Evolutionary conservation across 2,113 vertebrate genomes (phyloP).

Genomic region (Anser cygnoides): DNA sequence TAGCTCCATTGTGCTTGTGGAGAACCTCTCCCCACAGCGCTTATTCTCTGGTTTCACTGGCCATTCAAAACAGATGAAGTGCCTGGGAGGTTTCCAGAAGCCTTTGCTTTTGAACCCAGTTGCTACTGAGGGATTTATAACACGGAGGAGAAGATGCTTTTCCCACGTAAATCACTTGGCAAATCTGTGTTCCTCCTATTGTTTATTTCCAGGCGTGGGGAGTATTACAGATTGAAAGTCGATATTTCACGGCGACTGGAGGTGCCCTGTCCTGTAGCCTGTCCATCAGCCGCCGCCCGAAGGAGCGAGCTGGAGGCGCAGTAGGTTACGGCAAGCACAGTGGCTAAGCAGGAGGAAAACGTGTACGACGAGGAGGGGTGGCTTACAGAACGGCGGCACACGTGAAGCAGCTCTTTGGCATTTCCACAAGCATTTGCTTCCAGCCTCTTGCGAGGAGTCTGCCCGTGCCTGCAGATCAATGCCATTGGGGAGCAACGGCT

Average conservation of each 20-base stretch:
- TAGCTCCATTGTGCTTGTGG: background rate
- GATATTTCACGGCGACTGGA: background rate
- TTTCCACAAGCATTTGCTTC: background rate
- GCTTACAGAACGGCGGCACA: accelerated
- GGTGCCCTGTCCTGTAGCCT: background rate
- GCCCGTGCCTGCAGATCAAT: background rate
- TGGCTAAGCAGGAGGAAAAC: background rate
- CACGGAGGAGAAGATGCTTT: background rate
- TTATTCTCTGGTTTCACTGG: background rate
- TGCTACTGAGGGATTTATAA: background rate
- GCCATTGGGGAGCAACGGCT: background rate
- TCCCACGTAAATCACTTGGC: accelerated
- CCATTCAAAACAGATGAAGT: background rate
- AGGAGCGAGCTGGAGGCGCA: background rate
- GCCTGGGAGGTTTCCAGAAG: background rate
- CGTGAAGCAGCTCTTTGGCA: accelerated
- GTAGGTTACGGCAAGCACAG: accelerated
- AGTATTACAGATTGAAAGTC: accelerated
- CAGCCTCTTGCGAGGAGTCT: background rate
- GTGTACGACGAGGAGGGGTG: accelerated
- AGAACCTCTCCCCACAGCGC: background rate
- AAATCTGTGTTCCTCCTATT: background rate
- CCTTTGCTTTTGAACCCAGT: background rate
- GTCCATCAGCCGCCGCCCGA: background rate
- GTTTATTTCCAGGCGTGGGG: background rate